Percentiles rank a stretch among this genome's conserved stretches.
Evolutionary conservation across 2,113 vertebrate species (phyloP).

Genomic region (Platichthys stellatus): DNA sequence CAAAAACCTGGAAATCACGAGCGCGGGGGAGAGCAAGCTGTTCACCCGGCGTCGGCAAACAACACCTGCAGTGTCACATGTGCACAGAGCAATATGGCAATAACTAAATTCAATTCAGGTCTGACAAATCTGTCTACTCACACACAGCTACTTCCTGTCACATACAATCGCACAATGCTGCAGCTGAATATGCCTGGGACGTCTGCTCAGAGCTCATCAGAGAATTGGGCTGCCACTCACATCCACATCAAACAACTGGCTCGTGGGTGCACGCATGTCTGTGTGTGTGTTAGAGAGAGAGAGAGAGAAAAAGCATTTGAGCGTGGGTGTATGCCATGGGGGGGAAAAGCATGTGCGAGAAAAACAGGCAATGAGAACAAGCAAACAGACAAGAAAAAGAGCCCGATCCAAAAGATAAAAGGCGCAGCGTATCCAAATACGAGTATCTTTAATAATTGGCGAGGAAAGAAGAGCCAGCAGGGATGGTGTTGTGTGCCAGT

Average conservation of each 20-base stretch:
- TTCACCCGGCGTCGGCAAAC: background rate
- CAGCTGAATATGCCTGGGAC: slow-evolving; percentile 20
- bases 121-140: slow-evolving; percentile 25
- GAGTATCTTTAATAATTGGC: slow-evolving; percentile 27
- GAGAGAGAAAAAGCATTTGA: slow-evolving; percentile 12
- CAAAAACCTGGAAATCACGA: background rate
- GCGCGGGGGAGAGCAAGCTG: background rate
- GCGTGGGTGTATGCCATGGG: background rate
- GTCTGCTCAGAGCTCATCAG: slow-evolving; percentile 55
- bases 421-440: slow-evolving; percentile 37
- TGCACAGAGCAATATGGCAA: background rate
- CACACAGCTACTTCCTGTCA: background rate
- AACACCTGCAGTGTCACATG: slow-evolving; percentile 31
- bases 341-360: background rate
- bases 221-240: slow-evolving; percentile 50
- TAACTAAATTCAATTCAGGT: slow-evolving; percentile 11
- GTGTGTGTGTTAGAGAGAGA: background rate
- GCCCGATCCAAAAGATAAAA: slow-evolving; percentile 59
- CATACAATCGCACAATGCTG: slow-evolving; percentile 8
- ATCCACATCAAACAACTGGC: slow-evolving; percentile 60
- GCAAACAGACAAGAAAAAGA: slow-evolving; percentile 50
- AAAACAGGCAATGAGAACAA: slow-evolving; percentile 28
- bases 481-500: slow-evolving; percentile 37
- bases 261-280: slow-evolving; percentile 16
- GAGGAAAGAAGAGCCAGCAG: slow-evolving; percentile 18